Conservation (phyloP, 2,888 invertebrate genomes). For the Halictus quadricinctus region DNA sequence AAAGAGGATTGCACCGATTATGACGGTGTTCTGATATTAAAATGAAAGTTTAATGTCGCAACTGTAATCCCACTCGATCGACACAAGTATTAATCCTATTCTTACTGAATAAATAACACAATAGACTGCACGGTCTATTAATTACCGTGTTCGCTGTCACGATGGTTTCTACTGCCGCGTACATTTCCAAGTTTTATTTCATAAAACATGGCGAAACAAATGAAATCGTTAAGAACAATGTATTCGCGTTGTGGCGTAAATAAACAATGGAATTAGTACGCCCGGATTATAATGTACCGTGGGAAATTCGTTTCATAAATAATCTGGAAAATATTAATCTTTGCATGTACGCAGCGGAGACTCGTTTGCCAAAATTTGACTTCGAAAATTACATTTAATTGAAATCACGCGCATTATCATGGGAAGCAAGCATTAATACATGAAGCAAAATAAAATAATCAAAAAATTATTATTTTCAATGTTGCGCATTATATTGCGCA, state of each 20-base stretch:
- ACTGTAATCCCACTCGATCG: background rate
- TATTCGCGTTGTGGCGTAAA: background rate
- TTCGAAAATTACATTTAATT: background rate
- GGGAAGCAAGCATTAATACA: background rate
- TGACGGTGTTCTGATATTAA: background rate
- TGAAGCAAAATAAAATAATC: background rate
- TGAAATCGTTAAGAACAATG: conserved; percentile 23
- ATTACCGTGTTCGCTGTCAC: background rate
- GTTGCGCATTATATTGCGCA: background rate
- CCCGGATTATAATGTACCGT: background rate
- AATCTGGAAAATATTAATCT: background rate
- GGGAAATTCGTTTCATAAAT: conserved; percentile 32
- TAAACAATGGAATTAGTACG: conserved; percentile 32
- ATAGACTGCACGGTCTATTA: conserved; percentile 5
- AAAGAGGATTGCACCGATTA: background rate
- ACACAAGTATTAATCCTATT: background rate
- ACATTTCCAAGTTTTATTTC: conserved; percentile 2
- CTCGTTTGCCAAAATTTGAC: background rate
- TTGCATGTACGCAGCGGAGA: background rate
- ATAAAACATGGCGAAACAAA: background rate
- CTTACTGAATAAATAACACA: conserved; percentile 5
- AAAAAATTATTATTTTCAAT: background rate
- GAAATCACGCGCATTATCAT: background rate
- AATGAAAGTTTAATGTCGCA: background rate
- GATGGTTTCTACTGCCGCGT: background rate